Base-by-base conservation (phyloP, 1,140 invertebrate species). In the Plodia interpunctella region DNA sequence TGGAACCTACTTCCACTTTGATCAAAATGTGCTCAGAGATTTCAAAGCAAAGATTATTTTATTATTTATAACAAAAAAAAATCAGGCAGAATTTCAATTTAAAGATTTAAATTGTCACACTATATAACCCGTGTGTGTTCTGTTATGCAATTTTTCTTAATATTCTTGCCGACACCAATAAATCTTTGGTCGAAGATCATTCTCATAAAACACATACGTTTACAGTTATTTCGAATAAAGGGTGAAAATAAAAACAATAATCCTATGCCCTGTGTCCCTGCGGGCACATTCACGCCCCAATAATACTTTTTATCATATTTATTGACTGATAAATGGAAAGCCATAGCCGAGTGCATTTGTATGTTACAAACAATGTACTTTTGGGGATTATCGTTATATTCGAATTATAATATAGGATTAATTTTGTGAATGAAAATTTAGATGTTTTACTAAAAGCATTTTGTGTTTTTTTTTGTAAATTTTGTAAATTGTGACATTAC, bases 231-330 rank as follows among this genome's bases (percentile, higher is more conserved):
- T 68, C 66, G 69, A 65, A 72, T 76, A 80, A 83, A 80, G 76
- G 80, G 72, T 82, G 73, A 78, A 84, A 88, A 88, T 80, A 83
- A 86, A 79, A 86, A 88, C 83, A 88, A 88, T 85, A 87, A 81
- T 73, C 66, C 70, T 38, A 56, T 62, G 60, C 59, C 55, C 56
- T 53, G 8, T 20, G 60, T 83, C 85, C 79, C 82, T 52, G 57
- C 56, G 79, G 85, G 59, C 74, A 68, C 82, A 83, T 88, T 81
- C 73, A 71, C 75, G 68, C 81, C 78, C 80, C 81, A 78, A 84
- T 85, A 87, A 87, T 78, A 85, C 82, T 78, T 86, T 88, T 87
- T 88, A 87, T 88, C 85, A 88, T 87, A 88, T 88, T 88, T 88
- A 88, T 88, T 83, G 79, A 85, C 83, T 87, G 83, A 81, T 87